phyloP scores from a whole-genome alignment of 2,797 vertebrate species.

The Malurus splendens region DNA sequence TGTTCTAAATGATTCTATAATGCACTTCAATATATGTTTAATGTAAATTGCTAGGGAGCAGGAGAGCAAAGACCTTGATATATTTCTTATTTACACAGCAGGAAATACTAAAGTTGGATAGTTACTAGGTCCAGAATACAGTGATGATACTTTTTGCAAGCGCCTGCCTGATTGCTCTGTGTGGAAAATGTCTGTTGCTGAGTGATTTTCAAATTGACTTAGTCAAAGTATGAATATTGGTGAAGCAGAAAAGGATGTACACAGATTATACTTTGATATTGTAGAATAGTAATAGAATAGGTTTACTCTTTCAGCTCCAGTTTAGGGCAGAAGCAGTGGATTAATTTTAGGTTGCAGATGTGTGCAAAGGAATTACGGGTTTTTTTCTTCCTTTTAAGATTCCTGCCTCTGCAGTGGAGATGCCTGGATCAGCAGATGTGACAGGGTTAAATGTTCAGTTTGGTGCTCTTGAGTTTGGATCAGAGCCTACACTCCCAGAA shows the following conservation, averaged over 20 bases:
- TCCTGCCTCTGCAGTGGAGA: constrained; percentile 91
- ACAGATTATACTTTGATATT: background rate
- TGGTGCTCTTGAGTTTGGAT: constrained; percentile 92
- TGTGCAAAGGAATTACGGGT: background rate
- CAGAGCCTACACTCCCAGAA: constrained; percentile 84
- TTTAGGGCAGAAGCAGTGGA: background rate
- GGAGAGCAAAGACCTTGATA: background rate
- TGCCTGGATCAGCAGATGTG: constrained; percentile 90
- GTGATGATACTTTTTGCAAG: background rate
- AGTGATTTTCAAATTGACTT: background rate
- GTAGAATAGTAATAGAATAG: background rate
- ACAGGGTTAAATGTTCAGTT: constrained; percentile 93
- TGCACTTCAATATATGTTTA: fast-evolving
- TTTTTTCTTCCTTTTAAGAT: constrained; percentile 73
- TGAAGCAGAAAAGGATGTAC: fast-evolving
- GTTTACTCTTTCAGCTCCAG: background rate
- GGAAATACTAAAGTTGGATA: background rate
- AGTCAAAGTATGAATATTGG: background rate
- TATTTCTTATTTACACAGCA: background rate
- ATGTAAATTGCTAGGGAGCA: background rate
- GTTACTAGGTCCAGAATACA: background rate
- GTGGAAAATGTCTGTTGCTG: background rate
- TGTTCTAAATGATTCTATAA: background rate
- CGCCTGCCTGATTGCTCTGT: background rate
- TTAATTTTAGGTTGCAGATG: background rate